A percentile compares a stretch with the other conserved stretches of the same genome.
These are phyloP conservation scores for Polymixis lichenea DNA, from an alignment of 2,888 invertebrate genomes.

Conservation along the genomic window DNA sequence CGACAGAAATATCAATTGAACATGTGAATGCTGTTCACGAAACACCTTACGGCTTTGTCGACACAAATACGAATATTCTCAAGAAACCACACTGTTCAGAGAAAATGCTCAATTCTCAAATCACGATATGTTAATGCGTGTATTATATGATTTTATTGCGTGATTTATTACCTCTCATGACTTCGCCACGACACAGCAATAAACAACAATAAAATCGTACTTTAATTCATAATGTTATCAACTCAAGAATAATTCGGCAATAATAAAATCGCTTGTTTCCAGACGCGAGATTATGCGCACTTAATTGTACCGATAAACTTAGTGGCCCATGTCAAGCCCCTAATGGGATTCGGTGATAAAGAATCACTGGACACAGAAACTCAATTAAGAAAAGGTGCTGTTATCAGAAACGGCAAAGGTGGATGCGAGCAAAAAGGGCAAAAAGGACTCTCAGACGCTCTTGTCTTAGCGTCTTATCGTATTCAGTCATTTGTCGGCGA, in stretches of 20 bases:
- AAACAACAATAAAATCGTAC: constrained; percentile 66
- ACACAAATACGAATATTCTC: constrained; percentile 39
- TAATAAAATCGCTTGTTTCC: constrained; percentile 71
- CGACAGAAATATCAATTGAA: constrained; percentile 75
- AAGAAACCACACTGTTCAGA: constrained; percentile 35
- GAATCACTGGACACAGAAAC: constrained; percentile 84
- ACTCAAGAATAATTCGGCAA: constrained; percentile 66
- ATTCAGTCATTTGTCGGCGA: constrained; percentile 87
- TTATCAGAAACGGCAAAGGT: constrained; percentile 84
- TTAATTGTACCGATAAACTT: constrained; percentile 82
- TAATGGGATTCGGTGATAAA: constrained; percentile 87
- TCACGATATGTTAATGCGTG: constrained; percentile 40
- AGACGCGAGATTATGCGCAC: constrained; percentile 74
- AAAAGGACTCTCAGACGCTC: constrained; percentile 79
- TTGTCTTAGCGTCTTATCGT: constrained; percentile 84
- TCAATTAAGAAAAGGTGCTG: constrained; percentile 87
- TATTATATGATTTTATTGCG: constrained; percentile 49
- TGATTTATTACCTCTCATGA: constrained; percentile 61
- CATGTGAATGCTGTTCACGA: constrained; percentile 63
- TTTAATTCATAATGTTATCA: constrained; percentile 68
- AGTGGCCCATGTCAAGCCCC: constrained; percentile 75
- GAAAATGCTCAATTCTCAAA: constrained; percentile 36
- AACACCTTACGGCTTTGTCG: constrained; percentile 48
- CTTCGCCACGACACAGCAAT: constrained; percentile 70
- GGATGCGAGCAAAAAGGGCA: constrained; percentile 75